A percentile compares a stretch with the other conserved stretches of the same genome.
These are phyloP conservation scores for Oncorhynchus mykiss DNA, from an alignment of 2,113 vertebrate genomes.

Conservation along the genomic window DNA sequence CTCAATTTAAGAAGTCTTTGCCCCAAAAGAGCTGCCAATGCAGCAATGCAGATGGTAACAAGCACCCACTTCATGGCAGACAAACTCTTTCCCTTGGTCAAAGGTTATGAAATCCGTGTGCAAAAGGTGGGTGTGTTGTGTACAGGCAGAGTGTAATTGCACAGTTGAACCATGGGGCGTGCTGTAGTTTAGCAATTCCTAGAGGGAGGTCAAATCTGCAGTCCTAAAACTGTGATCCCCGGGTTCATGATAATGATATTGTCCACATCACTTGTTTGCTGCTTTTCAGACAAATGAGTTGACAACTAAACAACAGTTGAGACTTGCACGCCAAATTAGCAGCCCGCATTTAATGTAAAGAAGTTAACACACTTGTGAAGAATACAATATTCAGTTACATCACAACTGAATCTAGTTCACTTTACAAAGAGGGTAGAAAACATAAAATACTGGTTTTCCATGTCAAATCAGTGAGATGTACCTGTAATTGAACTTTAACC, in stretches of 20 bases:
- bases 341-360: not conserved
- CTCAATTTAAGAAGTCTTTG: conserved; percentile 1
- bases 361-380: not conserved
- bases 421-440: not conserved
- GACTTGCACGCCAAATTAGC: not conserved
- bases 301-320: no score
- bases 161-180: not conserved
- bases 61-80: not conserved
- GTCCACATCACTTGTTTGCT: not conserved
- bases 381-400: not conserved
- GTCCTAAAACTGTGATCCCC: not conserved
- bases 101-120: not conserved
- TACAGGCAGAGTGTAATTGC: not conserved
- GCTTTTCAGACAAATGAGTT: no score
- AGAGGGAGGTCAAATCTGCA: not conserved
- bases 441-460: not conserved
- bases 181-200: not conserved
- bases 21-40: conserved; percentile 7
- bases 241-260: not conserved
- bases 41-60: not conserved
- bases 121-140: not conserved
- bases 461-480: not conserved
- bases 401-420: not conserved
- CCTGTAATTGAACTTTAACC: not conserved
- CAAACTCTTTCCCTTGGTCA: not conserved